Base-by-base conservation (phyloP, 2,113 vertebrate species). In the Bathybates hornii region DNA sequence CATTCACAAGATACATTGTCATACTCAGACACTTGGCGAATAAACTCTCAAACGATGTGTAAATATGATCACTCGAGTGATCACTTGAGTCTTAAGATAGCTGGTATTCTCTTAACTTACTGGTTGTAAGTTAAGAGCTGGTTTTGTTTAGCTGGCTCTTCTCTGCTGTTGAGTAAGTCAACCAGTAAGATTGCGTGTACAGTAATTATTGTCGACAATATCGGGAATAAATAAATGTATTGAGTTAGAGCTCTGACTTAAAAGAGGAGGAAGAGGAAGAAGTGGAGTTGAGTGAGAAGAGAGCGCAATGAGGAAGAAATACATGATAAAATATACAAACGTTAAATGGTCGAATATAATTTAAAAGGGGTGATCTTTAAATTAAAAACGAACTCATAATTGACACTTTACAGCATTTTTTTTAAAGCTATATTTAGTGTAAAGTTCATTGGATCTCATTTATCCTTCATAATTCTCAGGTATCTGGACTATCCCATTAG, bases 61-160 rank as follows among this genome's bases (percentile, higher is more conserved):
- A 11, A 66, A 38, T 66, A 38, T 1, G 56, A 29, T 59, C 56
- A 59, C 13, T 14, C 7, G 13, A 59, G 13, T 4, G 17, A 66
- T 19, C 32, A n/a, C 32, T 66, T 66, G 61, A 66, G 34, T 38
- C 61, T 66, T 5, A 66, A 38, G 19, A 12, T 38, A 13, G 61
- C 34, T 66, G 32, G 32, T 66, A 66, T 66, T 66, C 17, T 66
- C 61, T 66, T 38, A 66, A 38, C 32, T 66, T 66, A 38, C 61
- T 66, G 61, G 61, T 38, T 66, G 34, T 66, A 38, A 38, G 61
- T 66, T 66, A 38, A 66, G 19, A 38, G 61, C 61, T 38, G 59
- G 29, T 63, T 63, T 63, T 34, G 59, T 63, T 63, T 63, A 63
- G 29, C 16, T 34, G 16, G 59, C 1, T 63, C 5, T 63, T 34